These are phyloP conservation scores for Megaptera novaeangliae DNA, from an alignment of 2,113 vertebrate species.

Conservation along the genomic window DNA sequence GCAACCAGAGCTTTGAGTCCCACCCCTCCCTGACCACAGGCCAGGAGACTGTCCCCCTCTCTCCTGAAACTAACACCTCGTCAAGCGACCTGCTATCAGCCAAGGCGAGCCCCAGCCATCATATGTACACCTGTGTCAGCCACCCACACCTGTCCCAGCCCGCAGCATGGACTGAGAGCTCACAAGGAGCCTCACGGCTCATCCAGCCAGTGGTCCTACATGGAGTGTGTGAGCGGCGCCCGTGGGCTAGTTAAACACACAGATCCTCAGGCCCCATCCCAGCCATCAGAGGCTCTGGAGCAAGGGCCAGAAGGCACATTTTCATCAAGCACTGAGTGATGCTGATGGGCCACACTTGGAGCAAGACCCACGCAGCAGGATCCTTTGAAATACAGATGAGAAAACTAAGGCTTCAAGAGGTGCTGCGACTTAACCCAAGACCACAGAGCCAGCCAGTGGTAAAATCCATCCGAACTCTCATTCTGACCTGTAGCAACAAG, in stretches of 20 bases:
- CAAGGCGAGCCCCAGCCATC: not conserved
- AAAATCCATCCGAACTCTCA: not conserved
- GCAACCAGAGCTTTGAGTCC: not conserved
- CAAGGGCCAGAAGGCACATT: not conserved
- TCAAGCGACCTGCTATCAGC: not conserved
- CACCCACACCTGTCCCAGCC: not conserved
- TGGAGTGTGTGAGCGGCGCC: rapidly evolving
- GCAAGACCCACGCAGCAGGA: not conserved
- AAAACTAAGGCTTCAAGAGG: not conserved
- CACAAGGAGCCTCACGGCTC: not conserved
- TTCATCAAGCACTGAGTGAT: not conserved
- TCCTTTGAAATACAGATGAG: not conserved
- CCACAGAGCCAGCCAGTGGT: not conserved
- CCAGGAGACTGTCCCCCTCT: not conserved
- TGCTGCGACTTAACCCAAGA: not conserved
- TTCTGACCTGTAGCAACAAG: not conserved
- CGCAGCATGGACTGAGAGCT: not conserved
- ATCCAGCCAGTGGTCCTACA: not conserved
- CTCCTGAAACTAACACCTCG: not conserved
- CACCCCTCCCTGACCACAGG: not conserved
- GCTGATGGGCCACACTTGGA: not conserved
- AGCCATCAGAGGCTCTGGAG: not conserved
- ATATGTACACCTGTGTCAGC: rapidly evolving
- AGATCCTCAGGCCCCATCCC: not conserved
- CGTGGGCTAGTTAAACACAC: rapidly evolving